Percentiles rank a stretch among this genome's conserved stretches.
Conservation (phyloP, 2,888 invertebrate genomes). For the Arge pagana region DNA sequence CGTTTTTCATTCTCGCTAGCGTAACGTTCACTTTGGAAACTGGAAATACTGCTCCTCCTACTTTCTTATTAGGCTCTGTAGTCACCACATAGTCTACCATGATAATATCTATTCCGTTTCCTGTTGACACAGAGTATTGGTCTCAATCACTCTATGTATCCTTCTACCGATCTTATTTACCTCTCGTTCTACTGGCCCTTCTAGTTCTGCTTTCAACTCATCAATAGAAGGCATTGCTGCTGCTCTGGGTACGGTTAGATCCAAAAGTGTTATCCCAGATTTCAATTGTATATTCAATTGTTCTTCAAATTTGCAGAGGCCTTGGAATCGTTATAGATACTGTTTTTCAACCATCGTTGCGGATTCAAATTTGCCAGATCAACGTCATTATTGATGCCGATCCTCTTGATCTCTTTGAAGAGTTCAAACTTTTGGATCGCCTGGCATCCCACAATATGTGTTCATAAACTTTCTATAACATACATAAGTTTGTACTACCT, state of each 20-base stretch:
- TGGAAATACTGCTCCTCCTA: slow-evolving; percentile 28
- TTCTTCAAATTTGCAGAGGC: slow-evolving; percentile 34
- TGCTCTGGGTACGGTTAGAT: slow-evolving; percentile 39
- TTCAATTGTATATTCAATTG: slow-evolving; percentile 36
- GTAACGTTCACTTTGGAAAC: slow-evolving; percentile 34
- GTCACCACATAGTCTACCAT: slow-evolving; percentile 42
- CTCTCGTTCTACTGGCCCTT: slow-evolving; percentile 35
- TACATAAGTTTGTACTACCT: no score
- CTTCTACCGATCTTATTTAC: slow-evolving; percentile 41
- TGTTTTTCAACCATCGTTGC: slow-evolving; percentile 15
- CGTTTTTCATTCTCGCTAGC: slow-evolving; percentile 29
- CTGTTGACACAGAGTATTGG: slow-evolving; percentile 46
- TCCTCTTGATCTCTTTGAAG: background rate
- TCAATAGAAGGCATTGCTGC: slow-evolving; percentile 42
- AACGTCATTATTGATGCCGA: background rate
- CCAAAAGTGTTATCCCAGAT: slow-evolving; percentile 37
- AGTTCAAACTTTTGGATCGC: background rate
- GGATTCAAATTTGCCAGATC: background rate
- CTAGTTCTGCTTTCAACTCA: slow-evolving; percentile 42
- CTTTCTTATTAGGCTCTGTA: slow-evolving; percentile 38
- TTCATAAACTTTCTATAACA: no score
- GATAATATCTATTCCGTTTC: slow-evolving; percentile 23
- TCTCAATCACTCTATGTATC: slow-evolving; percentile 46
- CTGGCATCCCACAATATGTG: background rate
- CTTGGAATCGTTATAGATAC: slow-evolving; percentile 28